A percentile compares a stretch with the other conserved stretches of the same genome.
Evolutionary conservation across 2,797 vertebrate species (phyloP).

Genomic region (Acipenser transmontanus): DNA sequence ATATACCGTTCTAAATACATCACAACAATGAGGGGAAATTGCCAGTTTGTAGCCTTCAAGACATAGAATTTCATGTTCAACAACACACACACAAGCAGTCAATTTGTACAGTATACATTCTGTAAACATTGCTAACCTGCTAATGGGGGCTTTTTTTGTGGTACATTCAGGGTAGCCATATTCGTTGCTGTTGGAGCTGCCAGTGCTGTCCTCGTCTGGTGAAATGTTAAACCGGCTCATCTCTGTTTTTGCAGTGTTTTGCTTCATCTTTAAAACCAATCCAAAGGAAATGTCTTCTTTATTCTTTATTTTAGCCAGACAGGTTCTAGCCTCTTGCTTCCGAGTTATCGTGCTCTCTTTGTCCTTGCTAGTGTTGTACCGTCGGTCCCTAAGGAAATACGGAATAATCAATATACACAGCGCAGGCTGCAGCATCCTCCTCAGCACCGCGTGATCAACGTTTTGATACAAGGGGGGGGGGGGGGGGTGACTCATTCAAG

Average conservation of each 20-base stretch:
- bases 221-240: constrained; percentile 75
- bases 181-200: constrained; percentile 82
- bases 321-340: not conserved
- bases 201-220: constrained; percentile 80
- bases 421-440: constrained; percentile 10
- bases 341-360: constrained; percentile 27
- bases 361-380: constrained; percentile 37
- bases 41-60: not conserved
- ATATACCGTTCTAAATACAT: too few species aligned
- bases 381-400: constrained; percentile 18
- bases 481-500: constrained; percentile 39
- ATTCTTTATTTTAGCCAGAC: not conserved
- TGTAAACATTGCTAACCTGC: constrained; percentile 49
- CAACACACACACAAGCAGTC: not conserved
- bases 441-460: constrained; percentile 7
- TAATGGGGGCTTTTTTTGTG: constrained; percentile 64
- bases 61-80: not conserved
- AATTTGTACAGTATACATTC: not conserved
- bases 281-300: not conserved
- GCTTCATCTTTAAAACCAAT: constrained; percentile 39
- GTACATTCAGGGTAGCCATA: constrained; percentile 63
- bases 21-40: too few species aligned
- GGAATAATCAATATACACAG: constrained; percentile 42
- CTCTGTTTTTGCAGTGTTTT: constrained; percentile 64
- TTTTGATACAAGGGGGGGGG: not conserved